phyloP scores from a whole-genome alignment of 1,140 invertebrate species.

The Drosophila mayri region DNA sequence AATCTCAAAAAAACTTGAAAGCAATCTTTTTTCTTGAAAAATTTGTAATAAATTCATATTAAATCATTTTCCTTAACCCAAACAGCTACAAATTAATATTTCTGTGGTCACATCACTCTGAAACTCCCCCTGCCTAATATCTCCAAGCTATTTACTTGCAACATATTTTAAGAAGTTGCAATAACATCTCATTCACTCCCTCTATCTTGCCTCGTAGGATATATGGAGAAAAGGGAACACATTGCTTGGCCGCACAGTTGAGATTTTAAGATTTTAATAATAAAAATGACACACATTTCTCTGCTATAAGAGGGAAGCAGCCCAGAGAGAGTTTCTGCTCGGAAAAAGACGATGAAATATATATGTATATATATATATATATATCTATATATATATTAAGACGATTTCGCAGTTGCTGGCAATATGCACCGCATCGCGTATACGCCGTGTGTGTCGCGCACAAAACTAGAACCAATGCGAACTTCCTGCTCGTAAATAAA shows the following conservation, averaged over 20 bases:
- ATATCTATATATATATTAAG: conserved; percentile 53
- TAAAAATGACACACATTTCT: conserved; percentile 79
- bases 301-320: conserved; percentile 10
- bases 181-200: conserved; percentile 26
- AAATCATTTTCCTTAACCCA: neutral
- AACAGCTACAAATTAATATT: conserved; percentile 7
- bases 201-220: neutral
- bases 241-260: conserved; percentile 49
- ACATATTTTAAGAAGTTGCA: conserved; percentile 29
- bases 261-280: conserved; percentile 77
- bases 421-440: conserved; percentile 41
- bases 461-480: conserved; percentile 38
- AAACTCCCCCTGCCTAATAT: conserved; percentile 20
- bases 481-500: conserved; percentile 74
- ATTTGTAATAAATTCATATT: neutral
- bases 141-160: conserved; percentile 33
- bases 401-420: conserved; percentile 54
- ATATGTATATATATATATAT: conserved; percentile 34
- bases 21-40: neutral
- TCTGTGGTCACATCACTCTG: neutral
- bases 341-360: conserved; percentile 7
- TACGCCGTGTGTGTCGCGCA: conserved; percentile 37
- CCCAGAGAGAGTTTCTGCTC: conserved; percentile 32
- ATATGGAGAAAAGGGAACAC: conserved; percentile 39
- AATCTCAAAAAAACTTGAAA: neutral